Conservation (phyloP, 2,888 invertebrate species). For the Poecilobothrus nobilitatus region DNA sequence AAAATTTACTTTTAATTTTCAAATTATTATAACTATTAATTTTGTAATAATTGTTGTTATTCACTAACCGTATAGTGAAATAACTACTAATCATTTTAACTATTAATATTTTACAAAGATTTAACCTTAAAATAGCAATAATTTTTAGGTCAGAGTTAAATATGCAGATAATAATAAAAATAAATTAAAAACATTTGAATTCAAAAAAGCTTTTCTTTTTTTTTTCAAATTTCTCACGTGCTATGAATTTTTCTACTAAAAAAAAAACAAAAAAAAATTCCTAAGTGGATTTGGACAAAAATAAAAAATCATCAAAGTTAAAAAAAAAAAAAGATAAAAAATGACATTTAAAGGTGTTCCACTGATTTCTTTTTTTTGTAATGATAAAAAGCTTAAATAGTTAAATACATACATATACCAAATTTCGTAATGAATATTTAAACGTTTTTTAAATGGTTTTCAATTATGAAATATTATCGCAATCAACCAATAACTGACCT, state of each 20-base stretch:
- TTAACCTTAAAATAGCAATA: background rate
- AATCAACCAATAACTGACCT: too few species aligned
- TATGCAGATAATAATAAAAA: background rate
- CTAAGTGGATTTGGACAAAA: background rate
- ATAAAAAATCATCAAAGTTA: too few species aligned
- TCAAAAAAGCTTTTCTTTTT: background rate
- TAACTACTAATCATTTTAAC: too few species aligned
- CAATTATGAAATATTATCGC: too few species aligned
- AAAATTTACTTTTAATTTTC: background rate
- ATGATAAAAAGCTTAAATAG: too few species aligned
- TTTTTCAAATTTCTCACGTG: background rate
- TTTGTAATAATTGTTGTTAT: too few species aligned
- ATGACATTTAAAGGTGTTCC: background rate
- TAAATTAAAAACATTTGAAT: too few species aligned
- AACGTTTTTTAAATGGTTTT: too few species aligned
- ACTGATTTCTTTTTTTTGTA: background rate
- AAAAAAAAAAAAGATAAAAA: background rate
- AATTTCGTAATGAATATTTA: too few species aligned
- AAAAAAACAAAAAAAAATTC: background rate
- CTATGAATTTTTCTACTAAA: background rate
- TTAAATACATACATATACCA: too few species aligned
- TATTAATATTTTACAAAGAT: background rate
- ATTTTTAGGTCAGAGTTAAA: slow-evolving; percentile 1
- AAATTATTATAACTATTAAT: too few species aligned
- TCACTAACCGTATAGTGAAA: too few species aligned